Percentiles rank a stretch among this genome's conserved stretches.
Conservation (phyloP, 2,113 vertebrate species). For the Paratilapia polleni region DNA sequence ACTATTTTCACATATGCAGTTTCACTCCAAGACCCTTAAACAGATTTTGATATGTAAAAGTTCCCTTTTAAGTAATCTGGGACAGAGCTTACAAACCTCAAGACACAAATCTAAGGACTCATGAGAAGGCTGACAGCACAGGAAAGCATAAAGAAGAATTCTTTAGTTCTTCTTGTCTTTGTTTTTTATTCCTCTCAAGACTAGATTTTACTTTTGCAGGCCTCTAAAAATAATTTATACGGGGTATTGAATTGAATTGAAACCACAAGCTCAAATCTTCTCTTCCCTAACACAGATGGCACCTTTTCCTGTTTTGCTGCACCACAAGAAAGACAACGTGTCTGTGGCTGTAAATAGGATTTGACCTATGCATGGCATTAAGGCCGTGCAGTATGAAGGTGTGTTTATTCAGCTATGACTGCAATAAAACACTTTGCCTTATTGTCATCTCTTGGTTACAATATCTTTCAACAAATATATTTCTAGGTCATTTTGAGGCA, state of each 20-base stretch:
- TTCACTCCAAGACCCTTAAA: not conserved
- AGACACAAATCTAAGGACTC: not conserved
- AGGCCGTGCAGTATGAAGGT: not conserved
- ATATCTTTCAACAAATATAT: accelerated
- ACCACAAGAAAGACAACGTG: too few species aligned
- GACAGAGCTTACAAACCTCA: not conserved
- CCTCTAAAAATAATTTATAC: not conserved
- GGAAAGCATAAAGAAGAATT: not conserved
- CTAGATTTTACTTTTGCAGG: not conserved
- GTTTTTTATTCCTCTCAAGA: not conserved
- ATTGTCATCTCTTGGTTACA: not conserved
- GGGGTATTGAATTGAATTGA: not conserved
- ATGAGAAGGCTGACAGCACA: not conserved
- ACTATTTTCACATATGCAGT: not conserved
- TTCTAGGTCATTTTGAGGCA: not conserved
- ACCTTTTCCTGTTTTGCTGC: too few species aligned
- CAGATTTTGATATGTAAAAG: not conserved
- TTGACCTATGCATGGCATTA: not conserved
- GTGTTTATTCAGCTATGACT: not conserved
- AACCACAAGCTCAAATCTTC: not conserved
- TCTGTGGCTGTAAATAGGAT: not conserved
- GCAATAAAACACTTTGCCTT: not conserved
- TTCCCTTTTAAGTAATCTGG: not conserved
- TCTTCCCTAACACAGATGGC: not conserved
- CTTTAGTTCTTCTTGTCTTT: not conserved